Conservation (phyloP, 2,797 vertebrate species). For the Glyptemys insculpta region DNA sequence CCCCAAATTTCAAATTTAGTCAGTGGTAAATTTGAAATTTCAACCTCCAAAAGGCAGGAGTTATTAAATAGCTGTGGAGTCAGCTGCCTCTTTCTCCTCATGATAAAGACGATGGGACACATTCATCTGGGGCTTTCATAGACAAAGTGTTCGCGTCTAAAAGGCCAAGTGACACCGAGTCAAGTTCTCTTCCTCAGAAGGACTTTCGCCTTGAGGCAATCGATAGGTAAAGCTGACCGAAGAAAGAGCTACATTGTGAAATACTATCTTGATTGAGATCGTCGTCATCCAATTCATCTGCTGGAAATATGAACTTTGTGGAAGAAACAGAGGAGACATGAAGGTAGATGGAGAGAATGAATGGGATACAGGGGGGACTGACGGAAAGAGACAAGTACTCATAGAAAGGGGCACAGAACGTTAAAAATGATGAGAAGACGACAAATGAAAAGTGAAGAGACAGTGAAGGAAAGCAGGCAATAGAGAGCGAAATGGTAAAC, state of each 20-base stretch:
- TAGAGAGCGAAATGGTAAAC: not conserved
- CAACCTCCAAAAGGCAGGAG: not conserved
- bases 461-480: not conserved
- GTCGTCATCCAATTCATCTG: not conserved
- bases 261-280: not conserved
- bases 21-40: not conserved
- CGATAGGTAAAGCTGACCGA: rapidly evolving
- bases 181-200: not conserved
- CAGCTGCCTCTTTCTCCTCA: not conserved
- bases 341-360: not conserved
- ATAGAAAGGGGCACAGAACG: not conserved
- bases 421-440: not conserved
- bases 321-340: not conserved
- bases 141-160: not conserved
- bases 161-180: not conserved
- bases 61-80: not conserved
- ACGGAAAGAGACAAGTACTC: not conserved
- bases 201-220: not conserved
- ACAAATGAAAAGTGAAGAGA: not conserved
- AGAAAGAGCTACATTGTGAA: not conserved
- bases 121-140: not conserved
- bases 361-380: not conserved
- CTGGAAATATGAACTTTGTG: not conserved
- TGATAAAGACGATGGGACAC: not conserved
- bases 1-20: not conserved